Conservation (phyloP, 2,797 vertebrate genomes). For the Atherinosoma microstoma region DNA sequence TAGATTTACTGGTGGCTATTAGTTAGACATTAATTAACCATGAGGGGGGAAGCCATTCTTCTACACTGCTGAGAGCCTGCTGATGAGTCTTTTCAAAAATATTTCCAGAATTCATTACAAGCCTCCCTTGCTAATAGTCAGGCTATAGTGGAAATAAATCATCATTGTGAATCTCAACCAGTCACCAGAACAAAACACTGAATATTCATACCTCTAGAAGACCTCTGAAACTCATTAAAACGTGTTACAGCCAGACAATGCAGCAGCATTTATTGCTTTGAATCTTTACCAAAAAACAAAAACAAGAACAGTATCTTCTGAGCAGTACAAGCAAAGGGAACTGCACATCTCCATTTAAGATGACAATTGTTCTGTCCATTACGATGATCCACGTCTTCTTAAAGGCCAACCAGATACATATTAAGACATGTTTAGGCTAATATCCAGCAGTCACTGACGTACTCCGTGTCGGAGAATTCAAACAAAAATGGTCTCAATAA, state of each 20-base stretch:
- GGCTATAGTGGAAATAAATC: constrained; percentile 49
- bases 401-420: constrained; percentile 25
- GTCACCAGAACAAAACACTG: constrained; percentile 33
- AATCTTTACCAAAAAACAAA: neutral
- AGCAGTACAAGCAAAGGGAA: constrained; percentile 15
- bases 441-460: constrained; percentile 5
- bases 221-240: constrained; percentile 31
- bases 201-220: constrained; percentile 30
- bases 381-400: constrained; percentile 9
- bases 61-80: constrained; percentile 51
- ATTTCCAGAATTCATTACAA: constrained; percentile 54
- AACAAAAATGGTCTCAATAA: constrained; percentile 11
- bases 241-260: constrained; percentile 20
- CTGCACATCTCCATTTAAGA: constrained; percentile 9
- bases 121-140: constrained; percentile 31
- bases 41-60: constrained; percentile 19
- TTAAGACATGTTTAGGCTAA: constrained; percentile 10
- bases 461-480: neutral
- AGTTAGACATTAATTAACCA: constrained; percentile 58
- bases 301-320: neutral
- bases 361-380: constrained; percentile 6
- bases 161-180: constrained; percentile 33
- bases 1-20: constrained; percentile 56
- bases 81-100: constrained; percentile 52
- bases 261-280: constrained; percentile 28